Conservation (phyloP, 2,888 invertebrate species). For the Limnephilus rhombicus region DNA sequence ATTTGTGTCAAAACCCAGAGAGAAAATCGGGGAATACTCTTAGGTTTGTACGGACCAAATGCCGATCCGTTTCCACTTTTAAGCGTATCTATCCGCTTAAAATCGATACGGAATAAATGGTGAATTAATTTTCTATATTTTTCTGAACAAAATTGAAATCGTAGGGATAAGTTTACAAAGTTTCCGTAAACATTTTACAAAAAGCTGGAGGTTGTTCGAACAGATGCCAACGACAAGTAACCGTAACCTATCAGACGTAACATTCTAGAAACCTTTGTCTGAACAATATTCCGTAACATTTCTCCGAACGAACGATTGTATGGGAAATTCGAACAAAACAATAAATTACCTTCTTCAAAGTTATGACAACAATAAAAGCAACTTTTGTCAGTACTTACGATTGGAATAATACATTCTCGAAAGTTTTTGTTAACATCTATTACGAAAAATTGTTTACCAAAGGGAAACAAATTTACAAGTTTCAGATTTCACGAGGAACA, state of each 20-base stretch:
- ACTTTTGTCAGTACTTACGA: conserved; percentile 1
- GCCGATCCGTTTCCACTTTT: no score
- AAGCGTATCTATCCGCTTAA: not conserved
- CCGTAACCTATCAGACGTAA: not conserved
- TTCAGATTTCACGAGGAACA: not conserved
- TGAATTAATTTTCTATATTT: not conserved
- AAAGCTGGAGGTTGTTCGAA: not conserved
- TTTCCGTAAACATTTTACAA: not conserved
- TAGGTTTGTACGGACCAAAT: no score
- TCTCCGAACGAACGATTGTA: not conserved
- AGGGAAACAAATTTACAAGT: not conserved
- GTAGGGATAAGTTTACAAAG: not conserved
- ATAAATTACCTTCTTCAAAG: conserved; percentile 19
- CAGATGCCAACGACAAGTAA: not conserved
- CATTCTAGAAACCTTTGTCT: conserved; percentile 1
- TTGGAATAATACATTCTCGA: not conserved
- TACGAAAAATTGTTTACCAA: conserved; percentile 17
- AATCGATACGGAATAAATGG: not conserved
- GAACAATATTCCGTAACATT: not conserved
- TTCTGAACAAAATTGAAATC: not conserved
- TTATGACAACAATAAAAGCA: conserved; percentile 31
- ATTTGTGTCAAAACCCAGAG: no score
- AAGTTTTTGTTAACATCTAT: conserved; percentile 20
- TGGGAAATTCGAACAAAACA: conserved; percentile 34
- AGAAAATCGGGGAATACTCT: no score